These are phyloP conservation scores for Gymnoscopelus braueri DNA, from an alignment of 2,797 vertebrate genomes.

Conservation along the genomic window DNA sequence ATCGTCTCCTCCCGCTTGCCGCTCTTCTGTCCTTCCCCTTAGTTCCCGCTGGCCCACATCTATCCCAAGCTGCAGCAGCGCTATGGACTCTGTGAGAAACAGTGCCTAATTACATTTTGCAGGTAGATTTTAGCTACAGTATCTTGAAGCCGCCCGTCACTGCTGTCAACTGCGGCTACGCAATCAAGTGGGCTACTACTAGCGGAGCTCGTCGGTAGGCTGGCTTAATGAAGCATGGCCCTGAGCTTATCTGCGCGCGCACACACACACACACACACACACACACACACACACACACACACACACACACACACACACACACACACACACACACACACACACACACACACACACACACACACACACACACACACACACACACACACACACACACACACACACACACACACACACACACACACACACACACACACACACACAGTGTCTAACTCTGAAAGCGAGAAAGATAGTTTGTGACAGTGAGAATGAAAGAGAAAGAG, in stretches of 20 bases:
- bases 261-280: background rate
- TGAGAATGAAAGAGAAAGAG: background rate
- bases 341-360: background rate
- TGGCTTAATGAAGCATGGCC: conserved; percentile 52
- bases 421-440: background rate
- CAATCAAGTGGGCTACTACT: conserved; percentile 56
- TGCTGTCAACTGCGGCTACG: conserved; percentile 58
- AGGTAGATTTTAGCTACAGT: conserved; percentile 64
- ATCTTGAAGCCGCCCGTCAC: conserved; percentile 52
- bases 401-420: background rate
- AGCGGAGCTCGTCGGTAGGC: conserved; percentile 43
- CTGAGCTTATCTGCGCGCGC: conserved; percentile 32
- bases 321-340: background rate
- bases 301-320: background rate
- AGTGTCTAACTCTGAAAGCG: background rate
- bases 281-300: background rate
- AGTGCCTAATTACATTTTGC: conserved; percentile 78
- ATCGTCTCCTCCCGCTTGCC: conserved; percentile 59
- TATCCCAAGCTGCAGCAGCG: conserved; percentile 41
- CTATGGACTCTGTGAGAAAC: conserved; percentile 40
- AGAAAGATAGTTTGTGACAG: background rate
- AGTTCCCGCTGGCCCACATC: conserved; percentile 55
- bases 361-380: background rate
- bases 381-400: background rate
- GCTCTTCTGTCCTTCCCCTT: background rate